phyloP scores from a whole-genome alignment of 2,888 invertebrate genomes.

The Aleiodes testaceus region DNA sequence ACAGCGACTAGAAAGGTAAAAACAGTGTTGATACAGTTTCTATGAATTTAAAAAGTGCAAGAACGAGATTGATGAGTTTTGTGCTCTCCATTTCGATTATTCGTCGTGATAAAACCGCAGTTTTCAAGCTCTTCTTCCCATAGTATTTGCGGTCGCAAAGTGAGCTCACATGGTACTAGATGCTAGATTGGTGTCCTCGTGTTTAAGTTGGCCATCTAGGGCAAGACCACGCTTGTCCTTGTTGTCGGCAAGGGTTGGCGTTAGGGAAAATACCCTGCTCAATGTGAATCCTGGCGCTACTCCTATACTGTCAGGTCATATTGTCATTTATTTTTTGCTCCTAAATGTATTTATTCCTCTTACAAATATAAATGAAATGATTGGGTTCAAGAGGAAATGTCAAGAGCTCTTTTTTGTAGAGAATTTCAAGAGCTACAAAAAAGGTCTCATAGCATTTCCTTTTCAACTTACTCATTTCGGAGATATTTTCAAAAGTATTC shows the following conservation, averaged over 20 bases:
- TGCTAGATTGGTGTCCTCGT: slow-evolving; percentile 91
- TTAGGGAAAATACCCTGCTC: slow-evolving; percentile 87
- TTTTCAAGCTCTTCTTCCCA: neutral
- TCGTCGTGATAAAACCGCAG: slow-evolving; percentile 14
- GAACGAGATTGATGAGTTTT: too few species aligned
- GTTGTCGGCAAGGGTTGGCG: slow-evolving; percentile 86
- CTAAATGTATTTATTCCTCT: slow-evolving; percentile 44
- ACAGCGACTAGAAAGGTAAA: too few species aligned
- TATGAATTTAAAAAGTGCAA: too few species aligned
- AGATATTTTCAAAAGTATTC: too few species aligned
- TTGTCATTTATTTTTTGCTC: slow-evolving; percentile 67
- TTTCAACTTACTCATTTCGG: too few species aligned
- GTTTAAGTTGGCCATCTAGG: slow-evolving; percentile 88
- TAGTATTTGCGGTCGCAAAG: slow-evolving; percentile 35
- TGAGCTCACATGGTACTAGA: slow-evolving; percentile 87
- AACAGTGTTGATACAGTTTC: too few species aligned
- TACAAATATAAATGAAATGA: too few species aligned
- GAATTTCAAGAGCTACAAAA: too few species aligned
- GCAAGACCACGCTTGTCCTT: slow-evolving; percentile 89
- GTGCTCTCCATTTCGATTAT: slow-evolving; percentile 34
- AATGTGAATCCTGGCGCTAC: slow-evolving; percentile 88
- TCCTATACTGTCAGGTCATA: slow-evolving; percentile 79
- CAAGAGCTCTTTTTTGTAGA: too few species aligned
- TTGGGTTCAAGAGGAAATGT: too few species aligned
- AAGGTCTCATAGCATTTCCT: too few species aligned